phyloP scores from a whole-genome alignment of 2,113 vertebrate species.

The Cyanocitta stelleri region DNA sequence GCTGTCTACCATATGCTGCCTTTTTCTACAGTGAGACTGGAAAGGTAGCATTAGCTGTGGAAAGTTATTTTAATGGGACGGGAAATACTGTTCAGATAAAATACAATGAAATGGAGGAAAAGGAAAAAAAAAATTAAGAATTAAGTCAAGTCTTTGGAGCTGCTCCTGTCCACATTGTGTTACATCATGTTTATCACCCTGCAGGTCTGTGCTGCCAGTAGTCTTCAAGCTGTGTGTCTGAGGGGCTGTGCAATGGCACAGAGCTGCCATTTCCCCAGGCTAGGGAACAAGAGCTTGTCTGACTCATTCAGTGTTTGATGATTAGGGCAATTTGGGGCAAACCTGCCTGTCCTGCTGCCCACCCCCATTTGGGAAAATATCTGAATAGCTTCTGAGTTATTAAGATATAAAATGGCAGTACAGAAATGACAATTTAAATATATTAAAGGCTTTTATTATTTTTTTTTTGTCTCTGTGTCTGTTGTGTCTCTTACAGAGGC shows the following conservation, averaged over 20 bases:
- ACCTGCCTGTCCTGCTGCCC: neutral
- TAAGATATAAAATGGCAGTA: neutral
- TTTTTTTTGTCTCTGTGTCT: neutral
- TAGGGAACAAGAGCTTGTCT: neutral
- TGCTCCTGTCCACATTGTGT: neutral
- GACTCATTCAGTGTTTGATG: neutral
- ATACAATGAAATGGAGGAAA: neutral
- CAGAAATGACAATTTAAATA: neutral
- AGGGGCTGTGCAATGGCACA: neutral
- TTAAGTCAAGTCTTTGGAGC: neutral
- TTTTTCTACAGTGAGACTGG: neutral
- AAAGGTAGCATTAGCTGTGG: neutral
- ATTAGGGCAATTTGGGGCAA: neutral
- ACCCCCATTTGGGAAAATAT: neutral
- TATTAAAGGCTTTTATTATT: too few relatives aligned
- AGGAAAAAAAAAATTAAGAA: neutral
- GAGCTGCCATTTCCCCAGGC: neutral
- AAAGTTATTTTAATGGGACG: neutral
- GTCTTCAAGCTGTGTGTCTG: fast-evolving
- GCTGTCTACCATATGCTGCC: neutral
- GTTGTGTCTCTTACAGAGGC: slow-evolving; percentile 14
- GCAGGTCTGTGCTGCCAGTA: neutral
- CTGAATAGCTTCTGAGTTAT: neutral
- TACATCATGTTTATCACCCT: fast-evolving
- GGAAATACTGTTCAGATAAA: neutral